Evolutionary conservation across 2,888 invertebrate species (phyloP), one percentile per base, ranked within the genome.

Genomic region (Drosophila peninsularis): DNA sequence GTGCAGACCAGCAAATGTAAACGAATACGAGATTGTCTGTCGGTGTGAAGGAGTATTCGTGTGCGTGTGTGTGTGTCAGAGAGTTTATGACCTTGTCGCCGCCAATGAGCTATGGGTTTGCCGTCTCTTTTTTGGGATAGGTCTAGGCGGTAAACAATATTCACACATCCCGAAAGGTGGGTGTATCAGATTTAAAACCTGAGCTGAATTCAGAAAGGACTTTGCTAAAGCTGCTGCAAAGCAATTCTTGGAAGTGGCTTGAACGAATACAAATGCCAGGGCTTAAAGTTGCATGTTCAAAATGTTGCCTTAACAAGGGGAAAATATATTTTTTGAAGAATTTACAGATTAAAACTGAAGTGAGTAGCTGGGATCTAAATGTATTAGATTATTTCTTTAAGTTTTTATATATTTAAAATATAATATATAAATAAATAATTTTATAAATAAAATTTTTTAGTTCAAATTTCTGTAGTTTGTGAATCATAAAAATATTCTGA

Each of bases 71-170:
- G 32, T 32, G 17, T 30, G 11, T 21, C 39, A 14, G 17, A 14
- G 55, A 36, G 50, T 34, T 50, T 69, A 47, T 79, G 80, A 85
- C 88, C 82, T 85, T 82, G 69, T 52, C 74, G 70, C 74, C 66
- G 66, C 61, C 70, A 64, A 62, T 68, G 66, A 63, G 53, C 57
- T 61, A 44, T 37, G 37, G 21, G 17, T 54, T 13, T 7, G 30
- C n/a, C 45, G n/a, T 58, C 10, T 87, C n/a, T n/a, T 44, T 21
- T 27, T 47, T 82, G 76, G 62, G 68, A 62, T 71, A 82, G 82
- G 88, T 82, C 71, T 55, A 39, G 37, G 21, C 53, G 24, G 11
- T n/a, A 49, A 13, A 7, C 21, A 21, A 45, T 44, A 62, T 66
- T 58, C 21, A 57, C 24, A 39, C 62, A 52, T 13, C 41, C 49